A percentile compares a stretch with the other conserved stretches of the same genome.
These are phyloP conservation scores for Scaptomyza cyrtandrae DNA, from an alignment of 2,888 invertebrate species.

Conservation along the genomic window DNA sequence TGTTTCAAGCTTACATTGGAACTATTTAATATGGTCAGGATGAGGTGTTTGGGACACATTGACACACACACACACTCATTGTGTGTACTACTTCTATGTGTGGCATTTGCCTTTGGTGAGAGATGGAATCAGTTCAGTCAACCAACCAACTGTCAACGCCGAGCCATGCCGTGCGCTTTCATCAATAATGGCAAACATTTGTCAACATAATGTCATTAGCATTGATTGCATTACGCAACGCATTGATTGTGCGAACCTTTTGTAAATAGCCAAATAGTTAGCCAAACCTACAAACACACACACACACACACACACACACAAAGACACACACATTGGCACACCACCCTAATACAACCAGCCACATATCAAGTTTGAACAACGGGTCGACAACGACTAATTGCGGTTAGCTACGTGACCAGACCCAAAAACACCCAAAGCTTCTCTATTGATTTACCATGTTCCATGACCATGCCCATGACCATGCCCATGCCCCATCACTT, in stretches of 20 bases:
- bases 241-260: conserved; percentile 76
- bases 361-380: conserved; percentile 64
- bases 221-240: conserved; percentile 74
- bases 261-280: conserved; percentile 66
- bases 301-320: conserved; percentile 12
- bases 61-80: conserved; percentile 5
- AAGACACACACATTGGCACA: conserved; percentile 5
- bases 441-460: not conserved
- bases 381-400: conserved; percentile 75
- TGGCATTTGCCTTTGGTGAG: not conserved
- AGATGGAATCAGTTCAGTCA: conserved; percentile 44
- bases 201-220: conserved; percentile 81
- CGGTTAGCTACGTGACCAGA: conserved; percentile 71
- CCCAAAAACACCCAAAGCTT: conserved; percentile 25
- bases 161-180: conserved; percentile 51
- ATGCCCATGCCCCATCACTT: conserved; percentile 5
- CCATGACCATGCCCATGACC: not conserved
- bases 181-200: conserved; percentile 80
- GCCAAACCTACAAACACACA: conserved; percentile 19
- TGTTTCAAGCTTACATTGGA: not conserved
- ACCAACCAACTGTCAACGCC: conserved; percentile 25
- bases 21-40: not conserved
- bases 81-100: not conserved
- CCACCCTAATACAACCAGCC: conserved; percentile 23
- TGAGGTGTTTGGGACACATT: conserved; percentile 12